Conservation (phyloP, 1,140 invertebrate genomes). For the Centruroides vittatus region DNA sequence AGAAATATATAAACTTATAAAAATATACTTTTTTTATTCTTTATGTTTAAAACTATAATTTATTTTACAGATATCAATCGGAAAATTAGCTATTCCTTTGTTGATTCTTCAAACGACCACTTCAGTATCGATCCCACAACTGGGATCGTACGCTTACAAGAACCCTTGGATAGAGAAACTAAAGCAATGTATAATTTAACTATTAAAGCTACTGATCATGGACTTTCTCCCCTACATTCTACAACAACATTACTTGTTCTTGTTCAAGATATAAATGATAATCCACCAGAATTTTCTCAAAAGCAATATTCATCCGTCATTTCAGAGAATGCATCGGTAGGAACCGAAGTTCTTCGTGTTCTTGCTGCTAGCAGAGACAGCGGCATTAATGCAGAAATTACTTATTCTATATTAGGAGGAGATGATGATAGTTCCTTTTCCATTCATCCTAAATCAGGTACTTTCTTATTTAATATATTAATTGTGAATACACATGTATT, state of each 20-base stretch:
- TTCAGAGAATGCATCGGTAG: constrained; percentile 50
- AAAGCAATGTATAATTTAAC: constrained; percentile 67
- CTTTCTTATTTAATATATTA: no score
- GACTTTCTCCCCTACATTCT: constrained; percentile 47
- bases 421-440: constrained; percentile 70
- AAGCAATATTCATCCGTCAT: constrained; percentile 57
- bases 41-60: not conserved
- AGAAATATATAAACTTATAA: no score
- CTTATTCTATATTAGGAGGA: constrained; percentile 57
- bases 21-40: no score
- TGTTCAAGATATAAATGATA: constrained; percentile 75
- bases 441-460: constrained; percentile 56
- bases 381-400: constrained; percentile 64
- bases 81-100: constrained; percentile 63
- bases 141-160: constrained; percentile 67
- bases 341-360: constrained; percentile 63
- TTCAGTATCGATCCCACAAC: constrained; percentile 59
- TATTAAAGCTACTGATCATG: constrained; percentile 63
- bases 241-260: constrained; percentile 46
- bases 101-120: constrained; percentile 43
- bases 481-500: no score
- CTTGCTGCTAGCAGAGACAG: constrained; percentile 66
- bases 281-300: constrained; percentile 77
- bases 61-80: constrained; percentile 52
- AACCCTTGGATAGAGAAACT: constrained; percentile 70